Percentiles rank a stretch among this genome's conserved stretches.
phyloP scores from a whole-genome alignment of 2,113 vertebrate species.

The Psophia crepitans region DNA sequence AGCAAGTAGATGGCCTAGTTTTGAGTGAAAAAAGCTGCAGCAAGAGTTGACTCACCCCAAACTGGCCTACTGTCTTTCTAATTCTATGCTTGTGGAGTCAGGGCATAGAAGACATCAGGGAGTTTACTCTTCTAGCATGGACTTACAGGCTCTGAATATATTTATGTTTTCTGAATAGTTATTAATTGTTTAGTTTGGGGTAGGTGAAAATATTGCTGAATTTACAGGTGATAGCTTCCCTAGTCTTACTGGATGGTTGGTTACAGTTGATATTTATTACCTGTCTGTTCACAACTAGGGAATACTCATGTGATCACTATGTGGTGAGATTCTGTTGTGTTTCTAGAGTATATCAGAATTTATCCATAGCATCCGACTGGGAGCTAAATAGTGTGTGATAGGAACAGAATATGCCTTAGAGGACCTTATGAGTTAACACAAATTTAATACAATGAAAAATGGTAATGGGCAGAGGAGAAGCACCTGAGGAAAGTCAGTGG shows the following conservation, averaged over 20 bases:
- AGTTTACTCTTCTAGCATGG: accelerated
- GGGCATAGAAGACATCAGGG: neutral
- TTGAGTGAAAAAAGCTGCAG: neutral
- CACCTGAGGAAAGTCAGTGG: neutral
- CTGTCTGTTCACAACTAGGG: neutral
- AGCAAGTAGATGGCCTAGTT: neutral
- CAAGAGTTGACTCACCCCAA: neutral
- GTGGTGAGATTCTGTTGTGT: neutral
- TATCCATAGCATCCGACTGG: neutral
- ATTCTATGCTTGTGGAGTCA: neutral
- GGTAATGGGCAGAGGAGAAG: neutral
- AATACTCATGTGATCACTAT: neutral
- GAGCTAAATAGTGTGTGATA: neutral
- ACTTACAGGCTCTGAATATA: neutral
- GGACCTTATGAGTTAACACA: neutral
- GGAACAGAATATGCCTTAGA: neutral
- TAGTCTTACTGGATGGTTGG: neutral
- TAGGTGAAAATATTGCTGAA: neutral
- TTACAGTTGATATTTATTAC: neutral
- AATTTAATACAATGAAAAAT: neutral
- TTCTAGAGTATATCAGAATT: neutral
- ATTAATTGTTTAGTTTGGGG: neutral
- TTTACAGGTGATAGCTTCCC: neutral
- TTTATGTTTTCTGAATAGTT: neutral
- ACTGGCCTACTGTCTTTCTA: neutral